Base-by-base conservation (phyloP, 1,140 invertebrate genomes). In the Tetraneura akinire region DNA sequence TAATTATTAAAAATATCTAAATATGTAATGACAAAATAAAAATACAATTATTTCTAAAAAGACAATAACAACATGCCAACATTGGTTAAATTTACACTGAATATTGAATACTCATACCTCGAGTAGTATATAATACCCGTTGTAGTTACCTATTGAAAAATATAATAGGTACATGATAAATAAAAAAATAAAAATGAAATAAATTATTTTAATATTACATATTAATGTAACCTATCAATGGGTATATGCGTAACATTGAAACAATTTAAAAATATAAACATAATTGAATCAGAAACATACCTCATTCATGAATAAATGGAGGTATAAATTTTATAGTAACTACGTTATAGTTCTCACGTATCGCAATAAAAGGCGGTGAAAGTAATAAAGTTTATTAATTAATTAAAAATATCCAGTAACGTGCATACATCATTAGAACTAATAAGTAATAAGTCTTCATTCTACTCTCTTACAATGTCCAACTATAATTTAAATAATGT, bases 201-300 rank as follows among this genome's bases (percentile, higher is more conserved):
- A n/a, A n/a, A n/a, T n/a, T n/a, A n/a, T n/a, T n/a, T n/a, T n/a
- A n/a, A n/a, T n/a, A n/a, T n/a, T n/a, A n/a, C n/a, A n/a, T n/a
- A n/a, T n/a, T n/a, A n/a, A n/a, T n/a, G 13, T 51, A 11, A 3
- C 14, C 3, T 3, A 14, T 14, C 16, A 14, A n/a, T 11, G 21
- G 16, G 11, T n/a, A 3, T 23, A 13, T 71, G 68, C 68, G 68
- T 71, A 71, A 71, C 51, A 29, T 51, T 14, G 29, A 71, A 71
- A 51, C 68, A 71, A 71, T 71, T 71, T 49, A 51, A 45, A 70
- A 51, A 71, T 23, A 71, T 66, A 23, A 51, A 51, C 47, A 37
- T 37, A 29, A 29, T 49, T 71, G 68, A 71, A 71, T 71, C 47
- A 51, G 45, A 51, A 51, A 51, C 47, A 71, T 51, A 71, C 23